Base-by-base conservation (phyloP, 2,888 invertebrate genomes). In the Limnephilus lunatus region DNA sequence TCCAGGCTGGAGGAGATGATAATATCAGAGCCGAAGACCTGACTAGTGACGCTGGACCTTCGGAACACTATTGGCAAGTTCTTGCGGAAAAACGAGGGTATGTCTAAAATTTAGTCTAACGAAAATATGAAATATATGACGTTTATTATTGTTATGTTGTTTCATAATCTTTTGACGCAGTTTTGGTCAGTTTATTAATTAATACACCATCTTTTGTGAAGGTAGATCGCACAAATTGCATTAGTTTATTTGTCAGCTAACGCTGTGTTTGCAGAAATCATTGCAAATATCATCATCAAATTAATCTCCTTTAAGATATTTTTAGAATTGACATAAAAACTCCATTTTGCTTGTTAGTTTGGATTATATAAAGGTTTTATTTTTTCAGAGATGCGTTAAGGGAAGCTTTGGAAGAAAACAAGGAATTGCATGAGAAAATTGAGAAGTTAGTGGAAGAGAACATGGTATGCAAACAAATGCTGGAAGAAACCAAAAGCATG, bases 1-100 rank as follows among this genome's bases (percentile, higher is more conserved):
- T 97, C n/a, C 97, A 97, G 95, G 97, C 97, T 1, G 96, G 96
- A 92, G 95, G 96, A 87, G 95, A 96, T 90, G 95, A 95, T 89
- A 96, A 96, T 94, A 96, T 98, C 81, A 97, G 97, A 88, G 96
- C 95, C 15, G 97, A 97, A 94, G 98, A 98, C 94, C 95, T 98
- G 80, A 98, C 97, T 1, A 97, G 97, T 83, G 97, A 97, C 92
- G 96, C 96, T 92, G 96, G 96, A 81, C 97, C 98, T 5, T 97
- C 98, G 92, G 97, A 97, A 94, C 97, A 97, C 93, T 98, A 98
- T 94, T 98, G 98, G 98, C 96, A 98, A 95, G 95, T 97, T 86
- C 94, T 98, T 93, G 98, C 98, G 39, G 98, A 98, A 94, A 97
- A 97, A 94, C 96, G 98, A 92, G 97, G 95, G 96, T 96, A 94